These are phyloP conservation scores for Orbicella faveolata DNA, from an alignment of 64 coral and sea anemone species.

Conservation along the genomic window DNA sequence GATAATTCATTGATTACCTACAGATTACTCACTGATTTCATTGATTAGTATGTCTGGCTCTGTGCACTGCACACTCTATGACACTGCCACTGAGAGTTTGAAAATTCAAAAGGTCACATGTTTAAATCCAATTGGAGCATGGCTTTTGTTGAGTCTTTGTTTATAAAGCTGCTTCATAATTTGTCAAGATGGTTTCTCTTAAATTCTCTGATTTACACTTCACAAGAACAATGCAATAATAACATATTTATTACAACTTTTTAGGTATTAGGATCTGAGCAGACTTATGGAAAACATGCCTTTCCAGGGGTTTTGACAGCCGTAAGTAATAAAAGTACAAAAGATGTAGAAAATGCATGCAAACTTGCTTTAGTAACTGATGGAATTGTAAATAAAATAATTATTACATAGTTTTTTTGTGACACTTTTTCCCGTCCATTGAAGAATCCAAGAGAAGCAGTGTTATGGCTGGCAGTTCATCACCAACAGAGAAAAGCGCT, in stretches of 20 bases:
- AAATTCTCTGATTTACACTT: too few species aligned
- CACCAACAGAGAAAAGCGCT: constrained; percentile 93
- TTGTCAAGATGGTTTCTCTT: too few species aligned
- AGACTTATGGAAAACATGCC: constrained; percentile 87
- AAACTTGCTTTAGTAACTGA: neutral
- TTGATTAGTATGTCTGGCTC: too few species aligned
- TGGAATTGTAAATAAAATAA: too few species aligned
- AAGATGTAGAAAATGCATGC: neutral
- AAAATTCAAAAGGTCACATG: too few species aligned
- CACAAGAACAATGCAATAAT: neutral
- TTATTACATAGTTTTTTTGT: neutral
- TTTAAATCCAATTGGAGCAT: too few species aligned
- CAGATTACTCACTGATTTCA: too few species aligned
- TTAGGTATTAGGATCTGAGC: constrained; percentile 91
- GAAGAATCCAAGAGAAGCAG: constrained; percentile 87
- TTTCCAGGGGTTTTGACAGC: constrained; percentile 66
- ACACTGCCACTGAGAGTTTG: too few species aligned
- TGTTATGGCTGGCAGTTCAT: constrained; percentile 96
- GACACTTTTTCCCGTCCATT: neutral
- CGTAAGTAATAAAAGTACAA: constrained; percentile 31
- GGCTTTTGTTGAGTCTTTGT: too few species aligned
- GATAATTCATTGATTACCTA: too few species aligned
- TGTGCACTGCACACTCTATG: too few species aligned
- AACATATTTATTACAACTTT: neutral
- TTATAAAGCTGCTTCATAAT: too few species aligned